Conservation (phyloP, 2,888 invertebrate genomes). For the Ennomos quercinarius region DNA sequence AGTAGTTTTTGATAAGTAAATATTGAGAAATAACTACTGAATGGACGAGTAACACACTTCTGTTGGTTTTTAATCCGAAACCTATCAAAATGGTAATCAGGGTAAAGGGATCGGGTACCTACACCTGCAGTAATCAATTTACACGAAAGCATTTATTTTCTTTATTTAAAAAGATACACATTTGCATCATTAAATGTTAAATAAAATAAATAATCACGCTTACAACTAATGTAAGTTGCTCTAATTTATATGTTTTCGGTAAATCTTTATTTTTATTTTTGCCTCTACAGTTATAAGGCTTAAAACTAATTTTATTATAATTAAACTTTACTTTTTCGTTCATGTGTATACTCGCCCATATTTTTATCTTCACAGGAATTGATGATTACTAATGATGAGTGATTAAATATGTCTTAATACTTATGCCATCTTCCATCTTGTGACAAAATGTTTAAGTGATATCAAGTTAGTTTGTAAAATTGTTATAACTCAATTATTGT, state of each 20-base stretch:
- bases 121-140: constrained; percentile 40
- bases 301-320: neutral
- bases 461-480: neutral
- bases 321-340: neutral
- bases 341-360: constrained; percentile 66
- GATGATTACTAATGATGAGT: constrained; percentile 72
- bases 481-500: constrained; percentile 3
- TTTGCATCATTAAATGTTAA: neutral
- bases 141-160: constrained; percentile 7
- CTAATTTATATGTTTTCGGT: too few relatives aligned
- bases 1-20: constrained; percentile 85
- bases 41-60: constrained; percentile 68
- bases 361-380: constrained; percentile 82
- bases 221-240: neutral
- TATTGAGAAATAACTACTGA: constrained; percentile 69
- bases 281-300: too few relatives aligned
- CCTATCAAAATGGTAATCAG: constrained; percentile 73
- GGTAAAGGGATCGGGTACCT: constrained; percentile 65
- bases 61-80: constrained; percentile 38
- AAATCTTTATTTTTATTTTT: too few relatives aligned
- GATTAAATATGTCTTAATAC: constrained; percentile 59
- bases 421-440: constrained; percentile 74
- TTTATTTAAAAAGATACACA: neutral
- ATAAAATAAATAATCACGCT: neutral
- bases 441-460: constrained; percentile 76